Conservation (phyloP, 1,140 invertebrate species). For the Tachypleus tridentatus region DNA sequence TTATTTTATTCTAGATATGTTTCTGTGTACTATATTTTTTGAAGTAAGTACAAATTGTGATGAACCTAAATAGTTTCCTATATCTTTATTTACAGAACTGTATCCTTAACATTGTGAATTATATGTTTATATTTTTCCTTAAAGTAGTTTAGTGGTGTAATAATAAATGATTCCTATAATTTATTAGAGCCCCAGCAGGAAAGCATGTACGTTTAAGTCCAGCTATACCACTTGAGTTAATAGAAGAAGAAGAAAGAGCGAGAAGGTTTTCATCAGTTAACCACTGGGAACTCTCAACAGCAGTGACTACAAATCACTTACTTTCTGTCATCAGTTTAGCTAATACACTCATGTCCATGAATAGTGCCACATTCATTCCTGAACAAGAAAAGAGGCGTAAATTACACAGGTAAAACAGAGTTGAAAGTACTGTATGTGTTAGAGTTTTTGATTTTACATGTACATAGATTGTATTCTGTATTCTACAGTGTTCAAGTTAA, state of each 20-base stretch:
- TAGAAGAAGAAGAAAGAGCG: constrained; percentile 60
- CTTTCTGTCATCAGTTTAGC: constrained; percentile 84
- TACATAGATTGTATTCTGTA: background rate
- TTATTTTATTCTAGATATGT: no score
- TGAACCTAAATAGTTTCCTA: no score
- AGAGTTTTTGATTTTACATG: constrained; percentile 2
- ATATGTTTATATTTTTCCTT: no score
- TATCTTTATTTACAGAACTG: no score
- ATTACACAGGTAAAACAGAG: constrained; percentile 13
- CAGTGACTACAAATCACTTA: constrained; percentile 89
- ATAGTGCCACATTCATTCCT: constrained; percentile 69
- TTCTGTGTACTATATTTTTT: no score
- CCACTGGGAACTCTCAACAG: constrained; percentile 92
- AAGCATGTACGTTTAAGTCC: constrained; percentile 36
- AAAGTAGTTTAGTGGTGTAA: no score
- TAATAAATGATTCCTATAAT: no score
- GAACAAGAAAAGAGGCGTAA: constrained; percentile 30
- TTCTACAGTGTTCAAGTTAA: background rate
- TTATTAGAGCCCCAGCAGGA: background rate
- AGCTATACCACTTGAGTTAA: constrained; percentile 56
- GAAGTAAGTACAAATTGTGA: no score
- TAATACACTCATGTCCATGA: constrained; percentile 98
- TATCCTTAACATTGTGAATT: no score
- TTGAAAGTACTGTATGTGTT: background rate
- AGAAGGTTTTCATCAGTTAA: constrained; percentile 68